Conservation (phyloP, 2,888 invertebrate species). For the Eupithecia insigniata region DNA sequence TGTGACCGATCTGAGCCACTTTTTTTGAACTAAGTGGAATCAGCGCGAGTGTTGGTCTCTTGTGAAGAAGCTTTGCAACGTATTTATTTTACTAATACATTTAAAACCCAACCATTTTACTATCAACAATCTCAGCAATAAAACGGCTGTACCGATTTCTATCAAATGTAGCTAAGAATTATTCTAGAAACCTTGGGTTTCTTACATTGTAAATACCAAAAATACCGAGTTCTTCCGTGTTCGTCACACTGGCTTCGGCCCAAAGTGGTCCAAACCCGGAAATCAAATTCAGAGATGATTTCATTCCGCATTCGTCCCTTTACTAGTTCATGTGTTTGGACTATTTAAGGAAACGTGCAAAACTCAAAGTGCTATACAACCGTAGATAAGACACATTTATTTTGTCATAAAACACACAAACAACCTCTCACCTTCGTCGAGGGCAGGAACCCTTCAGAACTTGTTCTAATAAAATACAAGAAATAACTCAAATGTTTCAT, state of each 20-base stretch:
- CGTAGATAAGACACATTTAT: not conserved
- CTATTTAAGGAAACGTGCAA: not conserved
- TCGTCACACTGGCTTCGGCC: too few species aligned
- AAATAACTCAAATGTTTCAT: slow-evolving; percentile 1
- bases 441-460: not conserved
- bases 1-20: not conserved
- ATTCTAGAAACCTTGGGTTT: not conserved
- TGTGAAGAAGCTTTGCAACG: not conserved
- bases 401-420: not conserved
- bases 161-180: not conserved
- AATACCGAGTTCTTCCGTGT: too few species aligned
- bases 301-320: too few species aligned
- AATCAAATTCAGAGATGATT: too few species aligned
- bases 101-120: not conserved
- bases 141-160: not conserved
- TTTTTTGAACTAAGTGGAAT: not conserved
- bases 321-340: not conserved
- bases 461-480: not conserved
- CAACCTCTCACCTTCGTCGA: not conserved
- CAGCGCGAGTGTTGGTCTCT: not conserved
- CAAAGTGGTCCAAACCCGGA: too few species aligned
- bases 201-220: not conserved
- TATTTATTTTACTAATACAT: not conserved
- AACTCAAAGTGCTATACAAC: not conserved
- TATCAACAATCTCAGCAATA: not conserved